Conservation (phyloP, 1,140 invertebrate species). For the Nomia melanderi region DNA sequence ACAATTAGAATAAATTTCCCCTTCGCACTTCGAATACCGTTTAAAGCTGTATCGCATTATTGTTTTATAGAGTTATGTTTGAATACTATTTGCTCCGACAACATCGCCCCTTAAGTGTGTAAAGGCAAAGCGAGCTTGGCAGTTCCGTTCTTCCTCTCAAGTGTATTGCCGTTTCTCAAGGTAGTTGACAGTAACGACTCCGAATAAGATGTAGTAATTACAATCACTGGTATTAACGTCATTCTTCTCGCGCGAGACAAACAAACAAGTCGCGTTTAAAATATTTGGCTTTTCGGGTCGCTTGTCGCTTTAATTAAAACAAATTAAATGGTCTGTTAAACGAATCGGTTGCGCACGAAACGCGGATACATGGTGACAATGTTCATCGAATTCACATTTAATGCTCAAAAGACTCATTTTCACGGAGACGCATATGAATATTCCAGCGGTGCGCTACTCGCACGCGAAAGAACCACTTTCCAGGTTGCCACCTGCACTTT, state of each 20-base stretch:
- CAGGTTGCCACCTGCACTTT: slow-evolving; percentile 36
- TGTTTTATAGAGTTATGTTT: neutral
- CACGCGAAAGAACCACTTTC: neutral
- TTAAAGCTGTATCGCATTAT: too few relatives aligned
- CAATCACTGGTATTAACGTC: slow-evolving; percentile 15
- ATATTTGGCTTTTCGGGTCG: slow-evolving; percentile 30
- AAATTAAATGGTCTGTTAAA: slow-evolving; percentile 31
- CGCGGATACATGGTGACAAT: neutral
- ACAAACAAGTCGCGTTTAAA: slow-evolving; percentile 36
- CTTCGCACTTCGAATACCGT: too few relatives aligned
- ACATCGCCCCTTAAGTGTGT: neutral
- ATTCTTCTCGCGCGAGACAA: slow-evolving; percentile 3
- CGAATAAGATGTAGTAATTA: slow-evolving; percentile 34
- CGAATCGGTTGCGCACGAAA: neutral
- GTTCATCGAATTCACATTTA: slow-evolving; percentile 2
- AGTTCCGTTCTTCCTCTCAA: neutral
- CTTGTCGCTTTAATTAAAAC: slow-evolving; percentile 46
- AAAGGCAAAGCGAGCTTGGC: neutral
- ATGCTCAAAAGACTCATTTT: neutral
- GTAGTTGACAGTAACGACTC: neutral
- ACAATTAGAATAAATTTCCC: too few relatives aligned
- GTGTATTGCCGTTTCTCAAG: slow-evolving; percentile 32
- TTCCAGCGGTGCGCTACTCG: neutral
- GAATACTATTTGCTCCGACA: neutral
- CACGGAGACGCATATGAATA: neutral